Percentiles rank a stretch among this genome's conserved stretches.
These are phyloP conservation scores for Zosterops lateralis DNA, from an alignment of 2,113 vertebrate species.

Conservation along the genomic window DNA sequence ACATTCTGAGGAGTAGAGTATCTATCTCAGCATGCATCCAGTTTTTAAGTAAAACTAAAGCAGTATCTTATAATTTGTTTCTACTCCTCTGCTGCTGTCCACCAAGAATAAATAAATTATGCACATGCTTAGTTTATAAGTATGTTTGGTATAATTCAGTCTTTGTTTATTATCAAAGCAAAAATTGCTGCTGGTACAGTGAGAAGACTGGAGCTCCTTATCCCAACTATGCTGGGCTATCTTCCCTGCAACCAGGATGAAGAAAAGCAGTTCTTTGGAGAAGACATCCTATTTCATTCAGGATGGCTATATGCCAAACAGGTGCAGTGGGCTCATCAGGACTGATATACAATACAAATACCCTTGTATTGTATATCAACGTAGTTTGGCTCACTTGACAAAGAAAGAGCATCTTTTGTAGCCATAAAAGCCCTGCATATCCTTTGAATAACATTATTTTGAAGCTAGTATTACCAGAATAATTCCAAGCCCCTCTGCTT, in stretches of 20 bases:
- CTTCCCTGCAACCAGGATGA: not conserved
- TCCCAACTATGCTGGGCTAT: rapidly evolving
- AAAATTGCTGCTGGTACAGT: not conserved
- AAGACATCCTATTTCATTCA: not conserved
- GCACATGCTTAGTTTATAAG: not conserved
- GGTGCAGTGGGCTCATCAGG: not conserved
- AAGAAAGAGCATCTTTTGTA: not conserved
- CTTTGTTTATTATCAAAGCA: not conserved
- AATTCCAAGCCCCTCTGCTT: not conserved
- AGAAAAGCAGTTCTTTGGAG: not conserved
- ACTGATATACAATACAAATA: not conserved
- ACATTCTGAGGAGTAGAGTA: not conserved
- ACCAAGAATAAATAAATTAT: not conserved
- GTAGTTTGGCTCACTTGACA: not conserved
- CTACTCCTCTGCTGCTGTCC: not conserved
- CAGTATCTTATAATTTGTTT: not conserved
- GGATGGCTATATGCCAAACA: not conserved
- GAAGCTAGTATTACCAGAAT: not conserved
- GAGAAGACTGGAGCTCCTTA: not conserved
- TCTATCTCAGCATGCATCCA: not conserved
- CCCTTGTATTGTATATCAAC: not conserved
- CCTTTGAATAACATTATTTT: not conserved
- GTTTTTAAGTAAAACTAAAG: not conserved
- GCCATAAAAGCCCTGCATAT: not conserved
- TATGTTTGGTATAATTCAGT: not conserved